Base-by-base conservation (phyloP, 2,113 vertebrate genomes). In the Charadrius vociferus region DNA sequence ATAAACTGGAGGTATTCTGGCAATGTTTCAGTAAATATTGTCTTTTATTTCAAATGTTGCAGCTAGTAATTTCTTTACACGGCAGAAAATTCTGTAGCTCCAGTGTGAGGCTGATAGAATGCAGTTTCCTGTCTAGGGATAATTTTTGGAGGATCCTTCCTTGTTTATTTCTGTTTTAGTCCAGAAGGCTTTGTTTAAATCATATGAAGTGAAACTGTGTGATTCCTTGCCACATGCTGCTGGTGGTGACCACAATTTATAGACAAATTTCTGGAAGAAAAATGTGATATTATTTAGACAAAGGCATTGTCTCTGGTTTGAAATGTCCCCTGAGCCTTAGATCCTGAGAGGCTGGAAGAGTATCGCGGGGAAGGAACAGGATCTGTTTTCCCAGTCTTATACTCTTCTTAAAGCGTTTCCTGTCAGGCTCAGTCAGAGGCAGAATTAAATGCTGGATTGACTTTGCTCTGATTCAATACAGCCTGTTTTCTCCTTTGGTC, bases 291-390 rank as follows among this genome's bases (percentile, higher is more conserved):
- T 24, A 34, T 30, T 43, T 37, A 52, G 10, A 20, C 6, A n/a
- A 81, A 68, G 16, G 5, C 3, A 47, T 45, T 37, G 6, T 32
- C 30, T 82, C 17, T 95, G 8, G 4, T 55, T 88, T 71, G 24
- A 66, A 30, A 59, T 63, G 2, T 32, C 6, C 8, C 32, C 12
- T 83, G n/a, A 92, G 71, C 18, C 11, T 72, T 75, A 47, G 22
- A 75, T 39, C 23, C 18, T 26, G 18, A 37, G 41, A 23, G 7
- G 2, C 24, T 73, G 34, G 8, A 63, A 34, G 6, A 58, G 9
- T 19, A 26, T 55, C 0, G 0, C 52, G 13, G 26, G 8, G 34
- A 86, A 65, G 10, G n/a, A 74, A 43, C 4, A 36, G 34, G 10
- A 7, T 45, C 30, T 53, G 6, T 74, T 75, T 85, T 90, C 26